Percentiles rank a stretch among this genome's conserved stretches.
phyloP scores from a whole-genome alignment of 1,140 invertebrate species.

The Stegodyphus mimosarum region DNA sequence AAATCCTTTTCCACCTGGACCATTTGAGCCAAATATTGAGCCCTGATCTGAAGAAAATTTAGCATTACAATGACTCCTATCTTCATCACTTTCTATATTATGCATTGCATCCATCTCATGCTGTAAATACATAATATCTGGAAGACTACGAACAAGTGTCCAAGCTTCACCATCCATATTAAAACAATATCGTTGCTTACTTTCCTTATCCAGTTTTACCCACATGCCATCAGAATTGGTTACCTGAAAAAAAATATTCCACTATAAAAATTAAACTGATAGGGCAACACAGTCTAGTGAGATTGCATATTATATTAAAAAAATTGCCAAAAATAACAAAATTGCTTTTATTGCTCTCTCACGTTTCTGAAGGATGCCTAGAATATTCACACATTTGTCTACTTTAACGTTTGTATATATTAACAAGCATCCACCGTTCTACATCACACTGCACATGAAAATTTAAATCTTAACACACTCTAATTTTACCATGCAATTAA shows the following conservation, averaged over 20 bases:
- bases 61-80: conserved; percentile 8
- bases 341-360: too few species aligned
- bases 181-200: conserved; percentile 78
- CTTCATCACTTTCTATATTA: conserved; percentile 61
- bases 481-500: too few species aligned
- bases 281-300: neutral
- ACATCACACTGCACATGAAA: too few species aligned
- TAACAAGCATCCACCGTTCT: too few species aligned
- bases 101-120: conserved; percentile 70
- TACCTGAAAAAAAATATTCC: conserved; percentile 32
- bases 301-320: too few species aligned
- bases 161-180: conserved; percentile 78
- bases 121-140: conserved; percentile 79
- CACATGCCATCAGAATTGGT: conserved; percentile 69
- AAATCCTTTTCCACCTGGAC: conserved; percentile 48
- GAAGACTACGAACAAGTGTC: conserved; percentile 78
- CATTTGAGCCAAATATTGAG: conserved; percentile 18
- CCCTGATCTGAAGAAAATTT: conserved; percentile 48
- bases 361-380: too few species aligned
- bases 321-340: too few species aligned
- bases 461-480: too few species aligned
- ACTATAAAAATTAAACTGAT: neutral
- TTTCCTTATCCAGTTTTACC: conserved; percentile 76
- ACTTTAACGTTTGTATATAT: too few species aligned
- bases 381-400: too few species aligned